Conservation (phyloP, 30 jellyfish, hydroid and myxozoan genomes). For the Calvadosia cruxmelitensis region DNA sequence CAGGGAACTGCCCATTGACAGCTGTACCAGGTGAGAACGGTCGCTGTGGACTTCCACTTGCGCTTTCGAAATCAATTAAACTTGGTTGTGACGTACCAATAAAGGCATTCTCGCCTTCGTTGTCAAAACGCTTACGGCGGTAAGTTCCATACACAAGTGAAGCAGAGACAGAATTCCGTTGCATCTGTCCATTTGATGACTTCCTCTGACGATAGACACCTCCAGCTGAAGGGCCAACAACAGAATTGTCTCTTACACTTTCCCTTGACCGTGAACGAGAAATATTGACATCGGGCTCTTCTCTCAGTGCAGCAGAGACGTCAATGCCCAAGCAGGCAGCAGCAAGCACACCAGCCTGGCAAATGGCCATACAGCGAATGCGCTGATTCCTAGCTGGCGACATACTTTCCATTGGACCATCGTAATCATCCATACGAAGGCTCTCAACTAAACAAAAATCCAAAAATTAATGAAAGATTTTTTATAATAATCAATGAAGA, state of each 20-base stretch:
- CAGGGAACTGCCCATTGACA: neutral
- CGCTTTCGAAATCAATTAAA: slow-evolving; percentile 21
- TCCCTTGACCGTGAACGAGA: neutral
- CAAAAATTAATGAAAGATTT: neutral
- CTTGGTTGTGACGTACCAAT: slow-evolving; percentile 47
- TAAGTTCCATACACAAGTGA: slow-evolving; percentile 76
- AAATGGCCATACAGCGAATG: slow-evolving; percentile 66
- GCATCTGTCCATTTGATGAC: neutral
- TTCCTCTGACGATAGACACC: neutral
- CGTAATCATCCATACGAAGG: slow-evolving; percentile 59
- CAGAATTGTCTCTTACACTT: neutral
- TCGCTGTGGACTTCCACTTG: neutral
- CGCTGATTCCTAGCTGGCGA: slow-evolving; percentile 63
- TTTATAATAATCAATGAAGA: neutral
- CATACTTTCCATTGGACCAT: slow-evolving; percentile 18
- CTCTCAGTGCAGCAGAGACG: slow-evolving; percentile 32
- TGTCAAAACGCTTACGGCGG: slow-evolving; percentile 22
- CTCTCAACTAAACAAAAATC: slow-evolving; percentile 46
- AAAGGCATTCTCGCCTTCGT: slow-evolving; percentile 9
- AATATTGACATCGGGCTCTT: slow-evolving; percentile 46
- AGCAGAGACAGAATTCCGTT: slow-evolving; percentile 9
- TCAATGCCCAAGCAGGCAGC: slow-evolving; percentile 93
- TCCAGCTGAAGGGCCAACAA: neutral
- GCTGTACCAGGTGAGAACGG: neutral
- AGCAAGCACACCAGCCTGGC: slow-evolving; percentile 82